Evolutionary conservation across 1,140 invertebrate genomes (phyloP), one percentile per base, ranked within the genome.

Genomic region (Muscidifurax raptorellus): DNA sequence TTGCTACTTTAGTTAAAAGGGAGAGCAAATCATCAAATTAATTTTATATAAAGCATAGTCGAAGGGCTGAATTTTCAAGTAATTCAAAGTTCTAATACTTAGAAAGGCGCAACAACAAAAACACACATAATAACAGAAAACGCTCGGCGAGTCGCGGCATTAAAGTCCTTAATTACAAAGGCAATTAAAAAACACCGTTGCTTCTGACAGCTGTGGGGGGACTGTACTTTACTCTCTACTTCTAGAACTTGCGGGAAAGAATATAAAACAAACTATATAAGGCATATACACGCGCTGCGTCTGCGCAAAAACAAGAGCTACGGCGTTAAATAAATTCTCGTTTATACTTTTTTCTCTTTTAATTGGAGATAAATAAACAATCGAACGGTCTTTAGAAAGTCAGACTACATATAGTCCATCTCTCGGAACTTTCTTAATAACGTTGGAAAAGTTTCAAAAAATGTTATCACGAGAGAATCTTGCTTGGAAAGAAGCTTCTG

Each of bases 101-200:
- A 7, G 18, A 59, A 59, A 59, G 18, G 5, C 6, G 52, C 22
- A 22, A 59, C n/a, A 59, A n/a, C 52, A n/a, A 59, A 59, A n/a
- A 40, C 36, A 12, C 36, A 0, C 1, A 36, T 7, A 0, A 36
- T 36, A 40, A 59, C 6, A n/a, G 18, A 59, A 22, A n/a, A 59
- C 15, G 52, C 52, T 71, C 30, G n/a, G n/a, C 27, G 15, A 40
- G 32, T 18, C 28, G 10, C 18, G 28, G 25, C 66, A 69, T 69
- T 13, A 69, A 69, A 69, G 66, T 69, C 28, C 66, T 69, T 69
- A 30, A 69, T 69, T 69, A 69, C 27, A 69, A 27, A 30, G 28
- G 66, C 66, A 69, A 27, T 69, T 69, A 69, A 69, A 64, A 69
- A 69, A 59, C 52, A 59, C 52, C 52, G 52, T 59, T 59, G 52